Percentiles rank a stretch among this genome's conserved stretches.
These are phyloP conservation scores for Fissipunctia ypsillon DNA, from an alignment of 2,888 invertebrate genomes.

Conservation along the genomic window DNA sequence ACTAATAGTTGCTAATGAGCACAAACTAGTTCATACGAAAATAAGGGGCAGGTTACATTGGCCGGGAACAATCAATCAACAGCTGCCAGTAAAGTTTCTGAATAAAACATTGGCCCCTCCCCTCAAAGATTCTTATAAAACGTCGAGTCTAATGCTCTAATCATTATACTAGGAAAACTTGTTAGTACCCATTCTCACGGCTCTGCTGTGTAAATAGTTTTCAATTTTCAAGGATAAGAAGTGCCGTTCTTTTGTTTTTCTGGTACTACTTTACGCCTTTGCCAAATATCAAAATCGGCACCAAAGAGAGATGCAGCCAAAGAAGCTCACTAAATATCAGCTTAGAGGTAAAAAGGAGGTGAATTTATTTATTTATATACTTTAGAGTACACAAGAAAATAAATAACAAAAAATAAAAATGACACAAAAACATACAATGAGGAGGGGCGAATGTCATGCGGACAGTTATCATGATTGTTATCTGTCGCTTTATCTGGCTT, in stretches of 20 bases:
- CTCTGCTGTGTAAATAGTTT: background rate
- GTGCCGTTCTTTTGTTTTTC: background rate
- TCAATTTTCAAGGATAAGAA: background rate
- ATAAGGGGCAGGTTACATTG: slow-evolving; percentile 10
- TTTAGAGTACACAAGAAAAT: too few species aligned
- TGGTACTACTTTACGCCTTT: background rate
- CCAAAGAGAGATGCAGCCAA: background rate
- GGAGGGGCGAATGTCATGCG: background rate
- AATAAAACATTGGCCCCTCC: slow-evolving; percentile 22
- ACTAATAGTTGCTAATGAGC: slow-evolving; percentile 28
- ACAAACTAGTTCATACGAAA: slow-evolving; percentile 16
- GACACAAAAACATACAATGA: too few species aligned
- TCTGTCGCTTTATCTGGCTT: background rate
- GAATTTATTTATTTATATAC: too few species aligned
- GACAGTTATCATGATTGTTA: background rate
- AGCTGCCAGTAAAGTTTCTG: slow-evolving; percentile 9
- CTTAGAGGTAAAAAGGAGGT: too few species aligned
- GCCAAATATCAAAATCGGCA: background rate
- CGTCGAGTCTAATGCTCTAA: slow-evolving; percentile 12
- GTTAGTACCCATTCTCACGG: background rate
- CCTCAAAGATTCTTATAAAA: slow-evolving; percentile 4
- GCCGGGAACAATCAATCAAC: slow-evolving; percentile 27
- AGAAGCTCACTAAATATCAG: background rate
- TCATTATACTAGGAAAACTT: background rate
- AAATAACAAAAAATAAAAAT: too few species aligned